Evolutionary conservation across 2,113 vertebrate genomes (phyloP), one percentile per base, ranked within the genome.

Genomic region (Glareola pratincola): DNA sequence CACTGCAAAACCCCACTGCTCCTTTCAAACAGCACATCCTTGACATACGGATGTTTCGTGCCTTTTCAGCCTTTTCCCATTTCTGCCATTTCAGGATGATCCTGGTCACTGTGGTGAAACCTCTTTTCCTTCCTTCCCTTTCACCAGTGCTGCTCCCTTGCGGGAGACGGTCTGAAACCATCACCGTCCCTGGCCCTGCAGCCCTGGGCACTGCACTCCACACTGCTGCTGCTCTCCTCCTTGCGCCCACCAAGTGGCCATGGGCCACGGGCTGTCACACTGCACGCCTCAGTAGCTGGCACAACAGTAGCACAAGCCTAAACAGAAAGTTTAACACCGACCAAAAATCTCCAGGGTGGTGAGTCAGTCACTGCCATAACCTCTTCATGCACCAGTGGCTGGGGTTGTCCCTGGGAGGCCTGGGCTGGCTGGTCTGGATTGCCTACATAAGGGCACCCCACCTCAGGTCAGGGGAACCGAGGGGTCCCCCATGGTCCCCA

Each of bases 161-260:
- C 2, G 5, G 0, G 4, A 81, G 29, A 56, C 0, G 2, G 54
- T 29, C 73, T 2, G 3, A 47, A 48, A 45, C 30, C 0, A 2
- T 34, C 53, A 27, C 18, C 0, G 1, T 20, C 14, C 21, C 78
- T 6, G 12, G 12, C 30, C 26, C n/a, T 1, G 8, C 57, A 72
- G 66, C 24, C 45, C 18, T 18, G 66, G 72, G 41, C 47, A 20
- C 45, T 22, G 34, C 62, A 23, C 26, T 23, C 36, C 19, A 11
- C 1, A 2, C 45, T 3, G 8, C 59, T 3, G 8, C 59, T 14
- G n/a, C 26, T 34, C 37, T 34, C 43, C 48, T 17, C 34, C 37
- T 6, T 3, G 30, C 3, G 2, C 51, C 41, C 2, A 1, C 12
- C 2, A 0, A 23, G 68, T 2, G 3, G 66, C 36, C 30, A 1